A percentile compares a stretch with the other conserved stretches of the same genome.
These are phyloP conservation scores for Thalassoma bifasciatum DNA, from an alignment of 2,113 vertebrate species.

Conservation along the genomic window DNA sequence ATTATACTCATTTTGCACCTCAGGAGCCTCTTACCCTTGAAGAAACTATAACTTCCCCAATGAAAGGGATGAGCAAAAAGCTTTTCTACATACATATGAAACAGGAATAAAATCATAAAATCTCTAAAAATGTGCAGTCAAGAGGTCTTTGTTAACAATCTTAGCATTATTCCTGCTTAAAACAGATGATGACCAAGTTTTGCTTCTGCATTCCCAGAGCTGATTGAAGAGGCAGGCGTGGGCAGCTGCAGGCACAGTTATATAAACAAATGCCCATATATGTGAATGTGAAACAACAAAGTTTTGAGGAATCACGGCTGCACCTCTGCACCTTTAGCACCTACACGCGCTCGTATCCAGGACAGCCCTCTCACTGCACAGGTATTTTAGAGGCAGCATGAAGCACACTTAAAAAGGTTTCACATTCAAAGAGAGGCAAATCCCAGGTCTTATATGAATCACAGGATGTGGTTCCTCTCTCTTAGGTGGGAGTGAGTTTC, in stretches of 20 bases:
- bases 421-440: slow-evolving; percentile 27
- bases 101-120: too few relatives aligned
- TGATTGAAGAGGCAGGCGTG: slow-evolving; percentile 54
- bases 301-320: slow-evolving; percentile 58
- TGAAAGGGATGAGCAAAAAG: too few relatives aligned
- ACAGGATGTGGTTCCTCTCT: slow-evolving; percentile 38
- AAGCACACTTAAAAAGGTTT: slow-evolving; percentile 20
- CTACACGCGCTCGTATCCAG: slow-evolving; percentile 35
- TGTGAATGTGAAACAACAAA: slow-evolving; percentile 32
- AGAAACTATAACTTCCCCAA: too few relatives aligned
- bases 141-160: background rate
- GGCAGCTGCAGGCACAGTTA: slow-evolving; percentile 63
- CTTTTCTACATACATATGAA: too few relatives aligned
- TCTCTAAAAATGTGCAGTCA: too few relatives aligned
- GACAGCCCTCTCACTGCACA: slow-evolving; percentile 53
- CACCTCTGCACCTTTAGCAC: slow-evolving; percentile 39
- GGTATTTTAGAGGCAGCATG: slow-evolving; percentile 37
- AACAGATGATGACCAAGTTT: background rate
- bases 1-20: too few relatives aligned
- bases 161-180: background rate
- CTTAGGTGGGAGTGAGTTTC: background rate
- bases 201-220: slow-evolving; percentile 11
- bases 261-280: slow-evolving; percentile 73
- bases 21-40: too few relatives aligned
- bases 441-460: slow-evolving; percentile 35